Percentiles rank a stretch among this genome's conserved stretches.
Evolutionary conservation across 2,888 invertebrate species (phyloP).

Genomic region (Aporophyla lueneburgensis): DNA sequence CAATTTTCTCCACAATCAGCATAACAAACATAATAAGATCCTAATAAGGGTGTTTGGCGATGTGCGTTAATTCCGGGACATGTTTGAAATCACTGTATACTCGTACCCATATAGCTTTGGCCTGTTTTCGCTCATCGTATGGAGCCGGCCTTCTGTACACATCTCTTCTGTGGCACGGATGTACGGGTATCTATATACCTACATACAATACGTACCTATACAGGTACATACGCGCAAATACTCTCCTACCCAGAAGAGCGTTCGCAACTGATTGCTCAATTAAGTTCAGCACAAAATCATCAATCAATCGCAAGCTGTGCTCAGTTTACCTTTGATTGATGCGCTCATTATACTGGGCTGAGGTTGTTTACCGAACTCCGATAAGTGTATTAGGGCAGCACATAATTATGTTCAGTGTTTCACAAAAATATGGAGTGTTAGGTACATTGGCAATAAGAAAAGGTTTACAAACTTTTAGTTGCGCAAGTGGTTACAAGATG

Average conservation of each 20-base stretch:
- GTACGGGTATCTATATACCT: conserved; percentile 9
- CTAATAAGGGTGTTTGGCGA: no score
- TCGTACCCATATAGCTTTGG: no score
- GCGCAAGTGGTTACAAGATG: conserved; percentile 28
- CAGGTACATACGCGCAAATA: conserved; percentile 51
- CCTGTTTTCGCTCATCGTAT: not conserved
- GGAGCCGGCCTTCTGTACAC: not conserved
- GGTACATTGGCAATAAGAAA: conserved; percentile 35
- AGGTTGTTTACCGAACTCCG: conserved; percentile 59
- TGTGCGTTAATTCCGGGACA: no score
- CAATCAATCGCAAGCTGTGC: conserved; percentile 64
- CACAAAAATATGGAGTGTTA: conserved; percentile 22
- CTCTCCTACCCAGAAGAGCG: conserved; percentile 52
- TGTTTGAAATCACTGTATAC: no score
- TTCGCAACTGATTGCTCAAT: conserved; percentile 66
- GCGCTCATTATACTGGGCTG: conserved; percentile 65
- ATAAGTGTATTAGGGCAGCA: conserved; percentile 39
- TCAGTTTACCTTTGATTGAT: conserved; percentile 70
- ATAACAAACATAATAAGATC: no score
- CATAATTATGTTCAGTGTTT: conserved; percentile 38
- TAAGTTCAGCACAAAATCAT: conserved; percentile 65
- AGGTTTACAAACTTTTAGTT: conserved; percentile 30
- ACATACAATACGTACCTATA: not conserved
- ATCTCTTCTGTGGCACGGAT: not conserved
- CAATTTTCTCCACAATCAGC: no score